A percentile compares a stretch with the other conserved stretches of the same genome.
phyloP scores from a whole-genome alignment of 2,797 vertebrate genomes.

The Sebastes hubbsi region DNA sequence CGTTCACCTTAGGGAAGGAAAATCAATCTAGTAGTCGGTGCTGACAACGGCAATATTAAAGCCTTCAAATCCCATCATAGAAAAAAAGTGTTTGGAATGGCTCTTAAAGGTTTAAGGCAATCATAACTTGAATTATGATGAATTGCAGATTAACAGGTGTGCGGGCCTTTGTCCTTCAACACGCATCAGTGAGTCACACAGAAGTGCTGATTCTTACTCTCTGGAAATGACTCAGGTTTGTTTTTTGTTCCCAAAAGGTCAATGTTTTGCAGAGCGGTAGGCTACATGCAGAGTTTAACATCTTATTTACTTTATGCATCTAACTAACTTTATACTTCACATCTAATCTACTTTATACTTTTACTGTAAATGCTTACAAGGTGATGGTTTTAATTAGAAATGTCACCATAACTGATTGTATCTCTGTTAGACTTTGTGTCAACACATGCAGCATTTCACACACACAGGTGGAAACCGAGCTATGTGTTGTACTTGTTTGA shows the following conservation, averaged over 20 bases:
- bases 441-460: conserved; percentile 16
- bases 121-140: background rate
- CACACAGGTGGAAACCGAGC: conserved; percentile 9
- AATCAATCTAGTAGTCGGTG: background rate
- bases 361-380: background rate
- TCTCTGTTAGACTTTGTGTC: background rate
- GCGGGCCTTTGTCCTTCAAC: background rate
- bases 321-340: background rate
- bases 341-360: background rate
- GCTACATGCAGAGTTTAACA: no score
- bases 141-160: conserved; percentile 27
- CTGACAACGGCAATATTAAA: background rate
- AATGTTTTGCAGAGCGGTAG: background rate
- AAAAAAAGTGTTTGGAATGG: conserved; percentile 12
- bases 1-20: conserved; percentile 1
- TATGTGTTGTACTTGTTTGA: background rate
- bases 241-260: background rate
- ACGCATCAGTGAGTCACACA: background rate
- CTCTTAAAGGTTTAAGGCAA: background rate
- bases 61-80: background rate
- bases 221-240: conserved; percentile 6
- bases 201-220: background rate
- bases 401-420: background rate
- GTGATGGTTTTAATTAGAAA: background rate
- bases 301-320: no score